A percentile compares a stretch with the other conserved stretches of the same genome.
These are phyloP conservation scores for Heliconius himera DNA, from an alignment of 1,140 invertebrate genomes.

Conservation along the genomic window DNA sequence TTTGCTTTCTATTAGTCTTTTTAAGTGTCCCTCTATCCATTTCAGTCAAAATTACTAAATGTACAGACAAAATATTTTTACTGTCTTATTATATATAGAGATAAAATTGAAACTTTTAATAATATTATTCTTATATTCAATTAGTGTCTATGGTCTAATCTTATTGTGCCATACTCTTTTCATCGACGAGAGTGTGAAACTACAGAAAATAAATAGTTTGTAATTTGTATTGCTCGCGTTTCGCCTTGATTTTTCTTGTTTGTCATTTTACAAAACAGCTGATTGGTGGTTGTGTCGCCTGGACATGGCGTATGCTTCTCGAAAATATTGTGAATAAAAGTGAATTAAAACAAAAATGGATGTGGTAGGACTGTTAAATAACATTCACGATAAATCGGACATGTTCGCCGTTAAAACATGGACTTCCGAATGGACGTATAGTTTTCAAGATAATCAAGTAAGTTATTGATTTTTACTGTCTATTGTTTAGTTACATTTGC, in stretches of 20 bases:
- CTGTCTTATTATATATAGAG: too few relatives aligned
- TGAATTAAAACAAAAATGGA: constrained; percentile 63
- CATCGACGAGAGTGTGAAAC: background rate
- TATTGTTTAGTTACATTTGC: constrained; percentile 35
- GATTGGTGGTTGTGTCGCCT: constrained; percentile 41
- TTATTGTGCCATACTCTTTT: background rate
- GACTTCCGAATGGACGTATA: constrained; percentile 74
- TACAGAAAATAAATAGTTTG: constrained; percentile 3
- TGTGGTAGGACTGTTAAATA: constrained; percentile 72
- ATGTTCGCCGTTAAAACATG: constrained; percentile 77
- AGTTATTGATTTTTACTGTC: constrained; percentile 67
- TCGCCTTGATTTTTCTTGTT: constrained; percentile 12
- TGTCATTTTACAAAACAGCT: constrained; percentile 51
- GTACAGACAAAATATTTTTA: too few relatives aligned
- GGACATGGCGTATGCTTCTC: constrained; percentile 26
- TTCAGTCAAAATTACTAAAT: too few relatives aligned
- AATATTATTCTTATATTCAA: background rate
- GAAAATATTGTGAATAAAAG: constrained; percentile 36
- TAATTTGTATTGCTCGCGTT: background rate
- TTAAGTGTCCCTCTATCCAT: too few relatives aligned
- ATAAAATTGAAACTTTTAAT: too few relatives aligned
- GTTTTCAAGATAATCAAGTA: constrained; percentile 77
- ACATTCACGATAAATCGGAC: constrained; percentile 72
- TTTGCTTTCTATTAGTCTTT: too few relatives aligned
- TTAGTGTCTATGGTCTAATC: background rate